These are phyloP conservation scores for Arge pagana DNA, from an alignment of 2,888 invertebrate species.

Conservation along the genomic window DNA sequence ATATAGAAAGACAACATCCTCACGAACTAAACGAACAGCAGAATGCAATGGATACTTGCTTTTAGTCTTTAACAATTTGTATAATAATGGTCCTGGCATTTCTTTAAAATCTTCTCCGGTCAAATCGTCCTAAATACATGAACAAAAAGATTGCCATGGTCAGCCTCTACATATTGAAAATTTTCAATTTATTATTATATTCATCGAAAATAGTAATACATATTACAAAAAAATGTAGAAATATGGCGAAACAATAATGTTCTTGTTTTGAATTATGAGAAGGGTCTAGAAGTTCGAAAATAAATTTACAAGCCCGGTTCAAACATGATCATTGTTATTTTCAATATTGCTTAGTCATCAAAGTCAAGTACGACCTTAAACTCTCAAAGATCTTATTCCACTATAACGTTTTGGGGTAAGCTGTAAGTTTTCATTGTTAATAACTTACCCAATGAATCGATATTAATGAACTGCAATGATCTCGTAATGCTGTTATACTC, in stretches of 20 bases:
- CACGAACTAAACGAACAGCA: constrained; percentile 83
- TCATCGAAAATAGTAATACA: constrained; percentile 68
- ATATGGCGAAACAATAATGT: too few relatives aligned
- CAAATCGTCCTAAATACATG: constrained; percentile 69
- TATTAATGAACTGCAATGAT: constrained; percentile 88
- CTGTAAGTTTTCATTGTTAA: too few relatives aligned
- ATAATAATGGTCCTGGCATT: constrained; percentile 89
- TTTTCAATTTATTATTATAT: constrained; percentile 40
- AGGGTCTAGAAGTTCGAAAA: too few relatives aligned
- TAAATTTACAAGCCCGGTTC: too few relatives aligned
- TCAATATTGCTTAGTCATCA: too few relatives aligned
- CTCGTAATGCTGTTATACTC: constrained; percentile 76
- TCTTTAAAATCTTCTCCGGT: constrained; percentile 84
- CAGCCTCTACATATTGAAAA: constrained; percentile 6
- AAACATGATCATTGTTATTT: too few relatives aligned
- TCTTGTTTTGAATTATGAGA: too few relatives aligned
- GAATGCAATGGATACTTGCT: constrained; percentile 87
- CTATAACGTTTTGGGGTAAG: too few relatives aligned
- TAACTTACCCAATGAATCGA: constrained; percentile 86
- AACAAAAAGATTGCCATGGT: constrained; percentile 1
- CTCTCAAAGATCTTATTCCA: too few relatives aligned
- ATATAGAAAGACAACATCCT: constrained; percentile 94
- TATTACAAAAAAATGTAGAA: background rate
- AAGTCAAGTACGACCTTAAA: too few relatives aligned
- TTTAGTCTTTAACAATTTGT: constrained; percentile 89